A percentile compares a stretch with the other conserved stretches of the same genome.
phyloP scores from a whole-genome alignment of 1,140 invertebrate species.

The Melitaea cinxia region DNA sequence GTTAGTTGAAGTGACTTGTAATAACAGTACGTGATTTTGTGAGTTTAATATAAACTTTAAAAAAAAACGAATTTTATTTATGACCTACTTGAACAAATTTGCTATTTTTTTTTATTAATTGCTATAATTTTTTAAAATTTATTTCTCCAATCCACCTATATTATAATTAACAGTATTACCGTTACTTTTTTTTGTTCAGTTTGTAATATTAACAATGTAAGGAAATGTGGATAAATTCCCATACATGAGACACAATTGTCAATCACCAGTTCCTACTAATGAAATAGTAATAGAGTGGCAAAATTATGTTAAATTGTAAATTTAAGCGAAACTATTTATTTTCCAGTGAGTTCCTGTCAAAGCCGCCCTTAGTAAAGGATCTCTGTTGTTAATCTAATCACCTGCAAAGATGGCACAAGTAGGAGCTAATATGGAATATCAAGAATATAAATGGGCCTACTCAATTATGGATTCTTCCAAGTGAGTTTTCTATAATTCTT shows the following conservation, averaged over 20 bases:
- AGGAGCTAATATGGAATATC: constrained; percentile 80
- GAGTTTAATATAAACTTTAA: background rate
- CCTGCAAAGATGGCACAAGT: constrained; percentile 72
- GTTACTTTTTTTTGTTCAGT: too few species aligned
- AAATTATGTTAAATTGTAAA: too few species aligned
- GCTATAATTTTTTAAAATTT: background rate
- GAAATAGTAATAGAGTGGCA: too few species aligned
- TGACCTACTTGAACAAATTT: background rate
- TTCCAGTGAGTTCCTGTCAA: constrained; percentile 46
- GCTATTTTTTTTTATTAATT: background rate
- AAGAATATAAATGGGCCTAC: constrained; percentile 91
- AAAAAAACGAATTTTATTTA: background rate
- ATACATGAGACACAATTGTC: too few species aligned
- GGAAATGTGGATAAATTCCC: background rate
- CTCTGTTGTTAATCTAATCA: constrained; percentile 19
- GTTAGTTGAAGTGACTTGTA: background rate
- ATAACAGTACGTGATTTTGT: background rate
- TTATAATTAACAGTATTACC: too few species aligned
- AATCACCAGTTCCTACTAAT: too few species aligned
- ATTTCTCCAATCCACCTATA: too few species aligned
- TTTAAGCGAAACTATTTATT: constrained; percentile 11
- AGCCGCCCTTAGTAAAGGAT: background rate
- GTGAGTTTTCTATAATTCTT: constrained; percentile 46
- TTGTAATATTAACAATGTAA: too few species aligned
- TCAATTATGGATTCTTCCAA: constrained; percentile 97